Base-by-base conservation (phyloP, 2,888 invertebrate genomes). In the Drosophila parthenogenetica region DNA sequence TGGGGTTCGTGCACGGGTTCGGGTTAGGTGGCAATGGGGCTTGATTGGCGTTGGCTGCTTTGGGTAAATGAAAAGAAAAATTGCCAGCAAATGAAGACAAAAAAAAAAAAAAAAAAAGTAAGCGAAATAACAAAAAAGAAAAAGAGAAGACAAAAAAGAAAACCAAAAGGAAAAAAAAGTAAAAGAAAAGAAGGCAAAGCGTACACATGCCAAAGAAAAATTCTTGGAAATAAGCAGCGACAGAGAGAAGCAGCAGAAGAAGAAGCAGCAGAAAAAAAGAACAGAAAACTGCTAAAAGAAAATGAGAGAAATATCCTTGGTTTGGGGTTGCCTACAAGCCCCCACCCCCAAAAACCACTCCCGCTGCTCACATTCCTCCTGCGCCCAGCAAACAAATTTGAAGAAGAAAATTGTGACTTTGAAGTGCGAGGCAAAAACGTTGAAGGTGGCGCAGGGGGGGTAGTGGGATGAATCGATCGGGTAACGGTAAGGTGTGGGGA, bases 71-170 rank as follows among this genome's bases (percentile, higher is more conserved):
- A 73, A 79, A 85, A 79, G 71, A 77, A 83, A 81, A 70, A 71
- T 78, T 73, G 81, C 78, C 81, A 81, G 76, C 77, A 84, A 87
- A 84, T 77, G 73, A 81, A 77, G 75, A 73, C 65, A 79, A 57
- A 39, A n/a, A 32, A 35, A 45, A 55, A 55, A 39, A 46, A 55
- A 54, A 48, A 37, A 17, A 17, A n/a, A 13, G 39, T 13, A 22
- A 5, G 22, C 22, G 22, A 11, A 51, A n/a, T 22, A 16, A 39
- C 17, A 57, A 57, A 11, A 13, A 16, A 53, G 35, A 54, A 4
- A 58, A 59, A 22, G 42, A 19, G 25, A 42, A 32, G 45, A 37
- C 39, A 11, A 46, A 42, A 29, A 48, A 42, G 16, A 50, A 29
- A 32, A 4, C 1, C 7, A 2, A 25, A 25, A 25, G 7, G 8